Evolutionary conservation across 2,113 vertebrate genomes (phyloP).

Genomic region (Sylvia atricapilla): DNA sequence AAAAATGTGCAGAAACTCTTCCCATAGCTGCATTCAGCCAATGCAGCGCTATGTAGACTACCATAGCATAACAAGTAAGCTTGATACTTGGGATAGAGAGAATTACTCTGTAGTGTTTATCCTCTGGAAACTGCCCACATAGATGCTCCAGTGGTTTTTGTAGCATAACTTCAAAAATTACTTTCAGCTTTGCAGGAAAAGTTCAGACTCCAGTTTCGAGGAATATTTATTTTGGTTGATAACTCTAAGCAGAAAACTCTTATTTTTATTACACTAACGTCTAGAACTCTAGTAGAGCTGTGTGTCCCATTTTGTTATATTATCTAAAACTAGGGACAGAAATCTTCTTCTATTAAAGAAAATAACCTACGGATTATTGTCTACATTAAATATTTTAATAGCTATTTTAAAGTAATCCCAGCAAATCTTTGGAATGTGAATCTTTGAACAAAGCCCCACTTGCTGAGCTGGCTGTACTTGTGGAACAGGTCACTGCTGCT

Average conservation of each 20-base stretch:
- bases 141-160: background rate
- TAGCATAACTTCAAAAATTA: background rate
- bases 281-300: background rate
- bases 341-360: background rate
- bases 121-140: background rate
- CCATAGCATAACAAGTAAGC: background rate
- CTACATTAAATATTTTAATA: background rate
- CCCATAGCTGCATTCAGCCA: background rate
- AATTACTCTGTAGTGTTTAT: background rate
- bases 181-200: background rate
- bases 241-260: background rate
- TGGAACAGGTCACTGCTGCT: background rate
- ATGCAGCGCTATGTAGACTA: background rate
- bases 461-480: background rate
- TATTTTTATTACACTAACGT: background rate
- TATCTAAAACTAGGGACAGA: background rate
- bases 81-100: background rate
- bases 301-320: background rate
- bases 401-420: background rate
- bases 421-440: background rate
- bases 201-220: background rate
- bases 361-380: background rate
- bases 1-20: background rate
- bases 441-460: background rate
- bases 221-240: background rate